Base-by-base conservation (phyloP, 2,888 invertebrate genomes). In the Hesperia comma region DNA sequence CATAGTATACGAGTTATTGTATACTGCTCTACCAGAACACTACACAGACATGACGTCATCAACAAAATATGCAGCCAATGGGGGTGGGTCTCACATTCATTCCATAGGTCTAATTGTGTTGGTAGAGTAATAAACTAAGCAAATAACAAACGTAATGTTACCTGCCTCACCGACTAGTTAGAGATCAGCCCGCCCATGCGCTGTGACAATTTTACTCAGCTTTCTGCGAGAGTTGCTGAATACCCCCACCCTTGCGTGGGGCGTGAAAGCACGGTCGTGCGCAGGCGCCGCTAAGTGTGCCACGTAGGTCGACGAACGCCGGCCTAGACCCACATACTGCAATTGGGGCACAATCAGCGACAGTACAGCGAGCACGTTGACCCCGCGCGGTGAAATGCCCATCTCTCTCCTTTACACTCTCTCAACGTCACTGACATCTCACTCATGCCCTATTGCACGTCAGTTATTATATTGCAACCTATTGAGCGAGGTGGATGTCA, bases 301-400 rank as follows among this genome's bases (percentile, higher is more conserved):
- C 93, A 86, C 82, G 82, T 87, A 88, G 92, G 93, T 93, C 92
- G 88, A 88, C 89, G 93, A 90, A 90, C 92, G 92, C 90, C 91
- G 93, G 91, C 93, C 93, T 93, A 93, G 93, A 93, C 93, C 93
- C 86, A 93, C 91, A 86, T 93, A 84, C 76, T 77, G 82, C 87
- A 92, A 93, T 93, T 92, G 90, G 93, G 92, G 79, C 91, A 91
- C 87, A 92, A 93, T 92, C 91, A 92, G 92, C 87, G 93, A 93
- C 87, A 93, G 92, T 92, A 89, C 82, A 84, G 82, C 82, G 83
- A 85, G 92, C 85, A 85, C 92, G 83, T 88, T 90, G 92, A 92
- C 92, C 91, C 86, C 87, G 84, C 84, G 81, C 88, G 88, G 92
- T 87, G 92, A 92, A 92, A 92, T 92, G 90, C 86, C 84, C 88